These are phyloP conservation scores for Vanacampus margaritifer DNA, from an alignment of 2,113 vertebrate genomes.

Conservation along the genomic window DNA sequence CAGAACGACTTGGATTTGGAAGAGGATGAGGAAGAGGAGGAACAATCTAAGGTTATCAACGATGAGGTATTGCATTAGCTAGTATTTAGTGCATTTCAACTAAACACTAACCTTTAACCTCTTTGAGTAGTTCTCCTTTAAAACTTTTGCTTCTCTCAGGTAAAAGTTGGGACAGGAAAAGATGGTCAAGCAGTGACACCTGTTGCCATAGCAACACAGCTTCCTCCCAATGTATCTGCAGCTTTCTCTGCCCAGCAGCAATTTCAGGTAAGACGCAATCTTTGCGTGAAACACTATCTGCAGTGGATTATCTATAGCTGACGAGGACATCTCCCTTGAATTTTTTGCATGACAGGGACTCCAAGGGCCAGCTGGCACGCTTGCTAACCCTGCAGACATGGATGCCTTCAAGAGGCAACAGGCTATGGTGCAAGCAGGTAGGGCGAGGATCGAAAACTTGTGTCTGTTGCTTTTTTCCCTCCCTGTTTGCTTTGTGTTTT, in stretches of 20 bases:
- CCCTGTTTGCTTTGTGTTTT: slow-evolving; percentile 65
- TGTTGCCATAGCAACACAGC: slow-evolving; percentile 95
- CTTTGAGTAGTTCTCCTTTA: slow-evolving; percentile 37
- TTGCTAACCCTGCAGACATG: slow-evolving; percentile 81
- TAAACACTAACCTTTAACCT: neutral
- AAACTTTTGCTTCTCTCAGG: slow-evolving; percentile 73
- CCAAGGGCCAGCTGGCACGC: slow-evolving; percentile 73
- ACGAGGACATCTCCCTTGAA: slow-evolving; percentile 11
- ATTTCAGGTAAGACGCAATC: slow-evolving; percentile 80
- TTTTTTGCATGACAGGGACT: slow-evolving; percentile 71
- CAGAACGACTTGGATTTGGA: slow-evolving; percentile 96
- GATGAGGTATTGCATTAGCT: slow-evolving; percentile 81
- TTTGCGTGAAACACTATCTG: slow-evolving; percentile 7
- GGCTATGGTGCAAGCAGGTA: slow-evolving; percentile 88
- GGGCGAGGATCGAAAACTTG: slow-evolving; percentile 51
- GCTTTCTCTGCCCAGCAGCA: slow-evolving; percentile 87
- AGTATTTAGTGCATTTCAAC: neutral
- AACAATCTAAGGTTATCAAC: slow-evolving; percentile 92
- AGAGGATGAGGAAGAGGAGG: slow-evolving; percentile 93
- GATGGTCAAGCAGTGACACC: slow-evolving; percentile 94
- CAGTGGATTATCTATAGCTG: neutral
- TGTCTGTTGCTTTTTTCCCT: slow-evolving; percentile 63
- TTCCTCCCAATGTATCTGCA: slow-evolving; percentile 94
- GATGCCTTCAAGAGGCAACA: slow-evolving; percentile 95
- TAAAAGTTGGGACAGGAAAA: slow-evolving; percentile 95